Conservation (phyloP, 2,888 invertebrate genomes). For the Papilio gigon region DNA sequence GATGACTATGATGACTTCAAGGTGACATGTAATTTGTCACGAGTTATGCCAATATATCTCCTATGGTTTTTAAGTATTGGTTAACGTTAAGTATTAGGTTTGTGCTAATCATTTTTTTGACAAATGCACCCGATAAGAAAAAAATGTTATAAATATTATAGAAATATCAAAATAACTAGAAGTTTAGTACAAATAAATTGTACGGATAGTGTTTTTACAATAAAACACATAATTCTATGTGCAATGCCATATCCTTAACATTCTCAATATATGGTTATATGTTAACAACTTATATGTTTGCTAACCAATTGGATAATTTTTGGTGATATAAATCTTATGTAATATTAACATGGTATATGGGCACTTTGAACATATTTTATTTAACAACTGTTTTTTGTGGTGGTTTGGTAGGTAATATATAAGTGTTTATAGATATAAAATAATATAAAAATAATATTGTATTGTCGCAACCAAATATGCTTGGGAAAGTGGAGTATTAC, state of each 20-base stretch:
- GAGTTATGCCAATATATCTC: background rate
- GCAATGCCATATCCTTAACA: conserved; percentile 73
- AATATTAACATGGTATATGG: background rate
- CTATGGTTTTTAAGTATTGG: background rate
- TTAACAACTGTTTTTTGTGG: background rate
- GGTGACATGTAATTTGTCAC: background rate
- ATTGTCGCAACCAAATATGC: too few relatives aligned
- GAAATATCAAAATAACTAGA: background rate
- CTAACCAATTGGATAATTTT: background rate
- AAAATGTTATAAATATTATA: too few relatives aligned
- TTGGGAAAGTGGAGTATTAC: too few relatives aligned
- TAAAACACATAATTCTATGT: conserved; percentile 18
- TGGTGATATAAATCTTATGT: background rate
- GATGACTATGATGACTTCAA: background rate
- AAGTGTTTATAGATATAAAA: background rate
- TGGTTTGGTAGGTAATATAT: background rate
- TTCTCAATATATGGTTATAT: conserved; percentile 52
- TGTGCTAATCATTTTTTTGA: conserved; percentile 6
- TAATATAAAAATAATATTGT: too few relatives aligned
- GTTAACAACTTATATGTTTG: background rate
- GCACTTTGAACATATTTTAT: background rate
- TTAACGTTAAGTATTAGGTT: background rate
- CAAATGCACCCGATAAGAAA: background rate
- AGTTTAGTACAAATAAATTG: background rate
- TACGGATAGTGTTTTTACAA: conserved; percentile 1